Evolutionary conservation across 2,113 vertebrate genomes (phyloP).

Genomic region (Hemiprocne comata): DNA sequence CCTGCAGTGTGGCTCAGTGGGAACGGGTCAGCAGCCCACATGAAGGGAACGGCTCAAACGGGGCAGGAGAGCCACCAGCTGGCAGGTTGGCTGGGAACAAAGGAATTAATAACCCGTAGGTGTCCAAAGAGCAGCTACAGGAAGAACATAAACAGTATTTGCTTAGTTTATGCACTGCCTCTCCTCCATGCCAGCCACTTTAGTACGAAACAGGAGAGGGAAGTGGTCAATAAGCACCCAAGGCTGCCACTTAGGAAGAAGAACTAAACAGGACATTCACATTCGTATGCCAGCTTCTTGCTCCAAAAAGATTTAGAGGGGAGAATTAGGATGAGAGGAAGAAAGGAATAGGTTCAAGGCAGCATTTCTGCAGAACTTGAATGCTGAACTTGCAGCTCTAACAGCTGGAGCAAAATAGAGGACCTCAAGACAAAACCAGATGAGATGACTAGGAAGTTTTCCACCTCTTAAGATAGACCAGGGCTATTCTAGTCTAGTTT

Average conservation of each 20-base stretch:
- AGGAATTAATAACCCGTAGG: constrained; percentile 6
- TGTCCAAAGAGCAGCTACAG: constrained; percentile 21
- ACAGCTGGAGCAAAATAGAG: not conserved
- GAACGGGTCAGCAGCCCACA: not conserved
- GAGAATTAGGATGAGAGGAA: not conserved
- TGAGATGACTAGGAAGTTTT: not conserved
- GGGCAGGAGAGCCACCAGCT: not conserved
- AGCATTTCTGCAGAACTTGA: not conserved
- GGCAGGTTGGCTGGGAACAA: not conserved
- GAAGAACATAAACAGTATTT: constrained; percentile 23
- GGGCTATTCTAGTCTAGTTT: not conserved
- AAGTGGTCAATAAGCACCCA: not conserved
- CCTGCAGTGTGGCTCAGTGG: not conserved
- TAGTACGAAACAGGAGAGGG: not conserved
- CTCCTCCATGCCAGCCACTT: not conserved
- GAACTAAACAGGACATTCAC: not conserved
- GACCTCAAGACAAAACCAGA: not conserved
- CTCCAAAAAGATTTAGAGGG: not conserved
- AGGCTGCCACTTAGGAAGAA: not conserved
- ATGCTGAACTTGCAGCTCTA: not conserved
- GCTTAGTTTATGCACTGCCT: not conserved
- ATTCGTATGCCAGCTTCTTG: not conserved
- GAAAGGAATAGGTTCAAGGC: not conserved
- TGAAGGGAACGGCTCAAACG: not conserved
- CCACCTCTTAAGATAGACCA: not conserved